Evolutionary conservation across 2,888 invertebrate species (phyloP).

Genomic region (Conchocele bisecta): DNA sequence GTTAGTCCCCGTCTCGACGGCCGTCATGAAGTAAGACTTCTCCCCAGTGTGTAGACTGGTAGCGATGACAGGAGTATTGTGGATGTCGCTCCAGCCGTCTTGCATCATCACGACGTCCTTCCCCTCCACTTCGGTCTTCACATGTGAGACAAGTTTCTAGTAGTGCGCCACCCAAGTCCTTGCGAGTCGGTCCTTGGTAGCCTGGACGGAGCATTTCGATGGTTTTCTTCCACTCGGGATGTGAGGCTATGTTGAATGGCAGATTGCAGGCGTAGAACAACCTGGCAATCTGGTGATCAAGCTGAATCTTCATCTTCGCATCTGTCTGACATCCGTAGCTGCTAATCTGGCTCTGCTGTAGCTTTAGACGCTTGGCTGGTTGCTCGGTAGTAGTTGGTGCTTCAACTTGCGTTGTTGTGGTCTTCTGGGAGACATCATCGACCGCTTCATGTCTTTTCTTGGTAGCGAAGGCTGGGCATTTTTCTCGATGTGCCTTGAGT

Average conservation of each 20-base stretch:
- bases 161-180: constrained; percentile 32
- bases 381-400: neutral
- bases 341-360: neutral
- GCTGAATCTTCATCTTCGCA: neutral
- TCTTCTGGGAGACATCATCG: no score
- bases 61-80: constrained; percentile 43
- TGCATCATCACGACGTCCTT: constrained; percentile 35
- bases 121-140: no score
- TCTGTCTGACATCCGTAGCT: neutral
- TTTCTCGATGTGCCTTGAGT: no score
- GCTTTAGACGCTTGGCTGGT: neutral
- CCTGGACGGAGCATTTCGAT: constrained; percentile 37
- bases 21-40: constrained; percentile 35
- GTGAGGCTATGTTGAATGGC: constrained; percentile 18
- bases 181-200: constrained; percentile 22
- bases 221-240: constrained; percentile 20
- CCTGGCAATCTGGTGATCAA: constrained; percentile 15
- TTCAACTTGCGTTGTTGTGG: no score
- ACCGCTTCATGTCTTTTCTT: no score
- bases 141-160: no score
- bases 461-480: neutral
- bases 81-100: constrained; percentile 44
- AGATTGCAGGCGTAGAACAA: constrained; percentile 21
- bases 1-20: constrained; percentile 26
- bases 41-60: constrained; percentile 26